Evolutionary conservation across 2,113 vertebrate genomes (phyloP).

Genomic region (Variabilichromis moorii): DNA sequence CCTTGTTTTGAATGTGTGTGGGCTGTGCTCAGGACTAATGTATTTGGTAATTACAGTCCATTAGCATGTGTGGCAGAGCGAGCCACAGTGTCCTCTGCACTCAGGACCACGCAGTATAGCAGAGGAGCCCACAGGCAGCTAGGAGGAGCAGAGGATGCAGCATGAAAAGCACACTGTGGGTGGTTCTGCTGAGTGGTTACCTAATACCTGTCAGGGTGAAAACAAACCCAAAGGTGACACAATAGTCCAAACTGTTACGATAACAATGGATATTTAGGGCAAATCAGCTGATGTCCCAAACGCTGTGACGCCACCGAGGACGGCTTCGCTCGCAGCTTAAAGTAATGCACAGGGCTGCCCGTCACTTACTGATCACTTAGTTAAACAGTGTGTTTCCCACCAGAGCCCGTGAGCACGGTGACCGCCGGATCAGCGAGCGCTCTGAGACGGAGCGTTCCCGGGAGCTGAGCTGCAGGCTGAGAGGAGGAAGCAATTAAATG

Average conservation of each 20-base stretch:
- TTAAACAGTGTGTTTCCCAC: not conserved
- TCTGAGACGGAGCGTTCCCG: not conserved
- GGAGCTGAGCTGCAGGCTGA: not conserved
- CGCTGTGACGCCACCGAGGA: not conserved
- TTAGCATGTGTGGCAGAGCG: conserved; percentile 34
- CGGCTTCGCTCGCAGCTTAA: not conserved
- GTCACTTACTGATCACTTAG: not conserved
- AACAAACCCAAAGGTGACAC: conserved; percentile 8
- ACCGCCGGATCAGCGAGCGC: not conserved
- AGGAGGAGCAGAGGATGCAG: conserved; percentile 23
- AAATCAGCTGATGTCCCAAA: not conserved
- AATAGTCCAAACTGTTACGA: not conserved
- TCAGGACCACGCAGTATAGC: not conserved
- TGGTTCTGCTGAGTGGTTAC: conserved; percentile 40
- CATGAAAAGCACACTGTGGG: conserved; percentile 21
- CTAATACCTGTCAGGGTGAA: conserved; percentile 41
- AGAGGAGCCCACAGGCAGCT: conserved; percentile 5
- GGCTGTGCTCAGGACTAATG: conserved; percentile 57
- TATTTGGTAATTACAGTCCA: conserved; percentile 61
- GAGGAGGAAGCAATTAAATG: not conserved
- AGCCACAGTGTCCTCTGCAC: conserved; percentile 4
- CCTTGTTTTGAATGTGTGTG: conserved; percentile 44
- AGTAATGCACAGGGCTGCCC: not conserved
- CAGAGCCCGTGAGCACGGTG: not conserved
- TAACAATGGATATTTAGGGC: not conserved